Conservation (phyloP, 2,888 invertebrate species). For the Papilio demoleus region DNA sequence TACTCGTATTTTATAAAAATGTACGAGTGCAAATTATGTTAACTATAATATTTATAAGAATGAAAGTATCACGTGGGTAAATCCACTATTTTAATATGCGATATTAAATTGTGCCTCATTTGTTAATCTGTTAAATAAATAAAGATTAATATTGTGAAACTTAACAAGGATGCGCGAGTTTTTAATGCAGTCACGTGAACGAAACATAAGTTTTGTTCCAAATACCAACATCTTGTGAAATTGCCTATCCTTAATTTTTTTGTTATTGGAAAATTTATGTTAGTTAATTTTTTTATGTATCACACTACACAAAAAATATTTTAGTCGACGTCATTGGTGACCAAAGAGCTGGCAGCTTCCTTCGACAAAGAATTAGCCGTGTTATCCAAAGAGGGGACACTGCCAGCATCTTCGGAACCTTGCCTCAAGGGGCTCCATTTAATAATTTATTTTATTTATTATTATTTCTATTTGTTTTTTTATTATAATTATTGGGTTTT, state of each 20-base stretch:
- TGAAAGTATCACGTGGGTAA: conserved; percentile 45
- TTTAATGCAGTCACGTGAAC: conserved; percentile 41
- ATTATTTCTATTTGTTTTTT: no score
- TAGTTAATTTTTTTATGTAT: not conserved
- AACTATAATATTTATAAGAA: not conserved
- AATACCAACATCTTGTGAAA: conserved; percentile 17
- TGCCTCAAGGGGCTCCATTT: no score
- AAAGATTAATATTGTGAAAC: conserved; percentile 50
- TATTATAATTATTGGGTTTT: no score
- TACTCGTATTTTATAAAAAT: not conserved
- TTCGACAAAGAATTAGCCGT: no score
- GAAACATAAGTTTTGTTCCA: conserved; percentile 18
- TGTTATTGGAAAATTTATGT: no score
- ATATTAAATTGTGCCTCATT: conserved; percentile 39
- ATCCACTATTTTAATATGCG: conserved; percentile 47
- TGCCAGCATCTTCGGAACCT: no score
- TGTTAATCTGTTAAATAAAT: conserved; percentile 46
- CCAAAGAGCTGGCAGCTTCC: no score
- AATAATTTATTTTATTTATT: no score
- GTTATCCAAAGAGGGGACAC: no score
- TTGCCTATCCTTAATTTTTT: conserved; percentile 8
- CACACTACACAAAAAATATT: no score
- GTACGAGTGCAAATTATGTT: not conserved
- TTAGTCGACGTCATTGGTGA: no score
- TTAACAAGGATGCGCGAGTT: conserved; percentile 48